A percentile compares a stretch with the other conserved stretches of the same genome.
Evolutionary conservation across 2,888 invertebrate genomes (phyloP).

Genomic region (Glyphotaelius pellucidus): DNA sequence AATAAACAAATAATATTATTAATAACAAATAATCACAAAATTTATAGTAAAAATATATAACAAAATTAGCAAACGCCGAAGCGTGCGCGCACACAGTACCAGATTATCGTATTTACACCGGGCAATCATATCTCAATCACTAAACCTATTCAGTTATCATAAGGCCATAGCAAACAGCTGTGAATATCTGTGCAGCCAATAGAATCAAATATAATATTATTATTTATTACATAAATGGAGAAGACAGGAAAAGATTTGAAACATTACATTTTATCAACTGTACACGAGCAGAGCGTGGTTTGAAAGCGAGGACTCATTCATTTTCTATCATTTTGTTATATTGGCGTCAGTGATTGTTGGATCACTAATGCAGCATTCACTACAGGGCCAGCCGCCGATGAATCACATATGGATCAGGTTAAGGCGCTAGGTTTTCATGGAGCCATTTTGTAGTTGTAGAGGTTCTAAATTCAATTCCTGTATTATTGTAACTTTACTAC

Average conservation of each 20-base stretch:
- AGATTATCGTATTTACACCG: neutral
- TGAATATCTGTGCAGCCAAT: conserved; percentile 4
- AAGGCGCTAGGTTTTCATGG: neutral
- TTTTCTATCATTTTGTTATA: neutral
- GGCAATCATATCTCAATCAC: neutral
- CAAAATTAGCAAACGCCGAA: neutral
- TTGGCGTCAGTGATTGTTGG: too few species aligned
- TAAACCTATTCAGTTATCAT: neutral
- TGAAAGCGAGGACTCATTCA: neutral
- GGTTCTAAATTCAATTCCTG: neutral
- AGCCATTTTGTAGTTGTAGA: neutral
- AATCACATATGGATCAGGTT: too few species aligned
- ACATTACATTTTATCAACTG: neutral
- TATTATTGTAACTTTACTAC: neutral
- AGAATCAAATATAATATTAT: neutral
- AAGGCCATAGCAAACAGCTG: conserved; percentile 30
- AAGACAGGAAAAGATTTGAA: neutral
- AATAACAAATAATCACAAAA: neutral
- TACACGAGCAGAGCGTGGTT: neutral
- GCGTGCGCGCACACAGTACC: neutral
- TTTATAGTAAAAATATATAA: neutral
- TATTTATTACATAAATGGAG: neutral
- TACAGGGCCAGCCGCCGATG: too few species aligned
- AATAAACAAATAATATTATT: neutral
- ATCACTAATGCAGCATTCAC: too few species aligned